Conservation (phyloP, 2,888 invertebrate species). For the Carabus problematicus region DNA sequence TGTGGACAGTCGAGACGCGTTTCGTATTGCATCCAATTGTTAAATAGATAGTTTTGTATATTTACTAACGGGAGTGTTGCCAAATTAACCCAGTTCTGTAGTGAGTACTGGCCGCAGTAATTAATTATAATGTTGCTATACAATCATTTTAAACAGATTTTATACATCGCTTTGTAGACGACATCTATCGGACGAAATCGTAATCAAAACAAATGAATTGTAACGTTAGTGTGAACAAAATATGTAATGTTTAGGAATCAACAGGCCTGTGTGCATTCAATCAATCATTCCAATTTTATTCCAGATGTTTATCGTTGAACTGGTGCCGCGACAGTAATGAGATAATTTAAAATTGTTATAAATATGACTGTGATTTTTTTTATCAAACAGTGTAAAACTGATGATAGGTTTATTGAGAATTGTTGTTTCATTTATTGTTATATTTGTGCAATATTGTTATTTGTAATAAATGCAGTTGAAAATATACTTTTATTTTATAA, state of each 20-base stretch:
- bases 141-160: conserved; percentile 39
- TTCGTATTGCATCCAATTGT: background rate
- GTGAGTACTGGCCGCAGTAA: background rate
- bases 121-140: conserved; percentile 23
- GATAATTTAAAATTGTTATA: conserved; percentile 21
- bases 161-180: conserved; percentile 35
- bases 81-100: conserved; percentile 7
- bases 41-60: background rate
- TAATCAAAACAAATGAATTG: background rate
- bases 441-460: conserved; percentile 37
- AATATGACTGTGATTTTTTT: conserved; percentile 39
- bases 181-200: background rate
- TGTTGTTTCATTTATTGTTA: conserved; percentile 37
- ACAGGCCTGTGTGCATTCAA: too few species aligned
- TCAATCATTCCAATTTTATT: too few species aligned
- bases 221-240: too few species aligned
- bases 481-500: conserved; percentile 8
- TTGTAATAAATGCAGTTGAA: conserved; percentile 34
- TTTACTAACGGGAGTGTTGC: background rate
- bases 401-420: conserved; percentile 9
- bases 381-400: conserved; percentile 6
- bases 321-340: too few species aligned
- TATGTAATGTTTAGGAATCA: too few species aligned
- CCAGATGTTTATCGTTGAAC: too few species aligned
- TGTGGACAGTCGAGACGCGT: background rate